phyloP scores from a whole-genome alignment of 2,113 vertebrate genomes.

The Notarius quadriscutis region DNA sequence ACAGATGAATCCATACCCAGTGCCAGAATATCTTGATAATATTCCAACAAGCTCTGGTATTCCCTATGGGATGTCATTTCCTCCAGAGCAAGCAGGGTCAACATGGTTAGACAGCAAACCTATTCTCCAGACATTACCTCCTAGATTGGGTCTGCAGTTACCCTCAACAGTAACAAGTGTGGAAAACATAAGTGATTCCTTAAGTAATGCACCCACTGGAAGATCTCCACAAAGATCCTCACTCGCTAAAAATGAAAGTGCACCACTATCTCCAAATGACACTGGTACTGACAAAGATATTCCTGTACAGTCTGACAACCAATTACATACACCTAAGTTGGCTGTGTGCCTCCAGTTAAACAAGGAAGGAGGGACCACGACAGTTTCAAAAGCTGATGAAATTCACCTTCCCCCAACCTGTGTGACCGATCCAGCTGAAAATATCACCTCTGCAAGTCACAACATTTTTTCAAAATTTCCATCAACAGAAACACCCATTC shows the following conservation, averaged over 20 bases:
- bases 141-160: conserved; percentile 82
- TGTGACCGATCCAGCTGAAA: conserved; percentile 62
- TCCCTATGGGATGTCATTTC: conserved; percentile 94
- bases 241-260: conserved; percentile 82
- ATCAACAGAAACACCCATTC: conserved; percentile 44
- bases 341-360: conserved; percentile 73
- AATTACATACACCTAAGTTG: conserved; percentile 66
- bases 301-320: conserved; percentile 15
- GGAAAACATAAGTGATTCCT: conserved; percentile 79
- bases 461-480: conserved; percentile 20
- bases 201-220: conserved; percentile 81
- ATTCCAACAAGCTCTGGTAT: conserved; percentile 96
- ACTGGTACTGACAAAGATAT: conserved; percentile 66
- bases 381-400: conserved; percentile 77
- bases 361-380: conserved; percentile 60
- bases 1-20: conserved; percentile 98
- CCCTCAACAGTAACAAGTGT: conserved; percentile 76
- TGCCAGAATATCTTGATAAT: conserved; percentile 97
- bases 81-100: conserved; percentile 87
- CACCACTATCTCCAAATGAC: conserved; percentile 82
- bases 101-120: conserved; percentile 95
- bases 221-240: conserved; percentile 86
- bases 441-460: conserved; percentile 47
- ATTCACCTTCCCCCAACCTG: conserved; percentile 72
- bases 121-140: conserved; percentile 78